Evolutionary conservation across 1,140 invertebrate species (phyloP).

Genomic region (Meloidogyne exigua): DNA sequence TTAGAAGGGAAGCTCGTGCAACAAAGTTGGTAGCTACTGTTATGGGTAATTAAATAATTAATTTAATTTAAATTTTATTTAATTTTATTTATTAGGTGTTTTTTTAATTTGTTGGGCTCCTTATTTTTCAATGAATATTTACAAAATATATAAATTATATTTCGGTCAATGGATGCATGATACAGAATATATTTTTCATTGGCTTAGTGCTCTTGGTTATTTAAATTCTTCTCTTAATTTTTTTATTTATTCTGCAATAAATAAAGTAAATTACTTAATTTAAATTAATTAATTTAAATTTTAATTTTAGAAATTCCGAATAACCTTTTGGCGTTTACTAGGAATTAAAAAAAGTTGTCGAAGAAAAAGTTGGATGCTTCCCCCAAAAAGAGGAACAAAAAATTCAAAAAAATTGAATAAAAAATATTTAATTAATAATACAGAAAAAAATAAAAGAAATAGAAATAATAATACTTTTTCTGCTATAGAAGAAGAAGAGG

Average conservation of each 20-base stretch:
- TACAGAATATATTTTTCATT: slow-evolving; percentile 57
- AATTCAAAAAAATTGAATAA: slow-evolving; percentile 11
- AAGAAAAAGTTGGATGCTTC: slow-evolving; percentile 60
- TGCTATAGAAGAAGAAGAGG: not conserved
- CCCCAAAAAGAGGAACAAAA: slow-evolving; percentile 28
- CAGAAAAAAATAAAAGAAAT: not conserved
- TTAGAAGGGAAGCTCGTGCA: slow-evolving; percentile 58
- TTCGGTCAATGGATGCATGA: slow-evolving; percentile 48
- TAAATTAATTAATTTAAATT: not conserved
- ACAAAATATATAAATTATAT: slow-evolving; percentile 60
- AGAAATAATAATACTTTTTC: not conserved
- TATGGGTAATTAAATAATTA: slow-evolving; percentile 50
- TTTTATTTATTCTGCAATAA: slow-evolving; percentile 63
- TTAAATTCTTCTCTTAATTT: slow-evolving; percentile 62
- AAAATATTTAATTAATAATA: not conserved
- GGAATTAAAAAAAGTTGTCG: slow-evolving; percentile 44
- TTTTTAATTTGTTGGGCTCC: slow-evolving; percentile 63
- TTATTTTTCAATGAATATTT: slow-evolving; percentile 62
- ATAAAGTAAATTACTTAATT: slow-evolving; percentile 47
- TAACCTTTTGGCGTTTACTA: slow-evolving; percentile 56
- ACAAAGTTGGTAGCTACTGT: slow-evolving; percentile 63
- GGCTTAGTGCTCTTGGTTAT: slow-evolving; percentile 62
- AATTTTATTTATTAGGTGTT: slow-evolving; percentile 51
- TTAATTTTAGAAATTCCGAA: slow-evolving; percentile 58
- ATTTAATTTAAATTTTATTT: slow-evolving; percentile 7